Evolutionary conservation across 2,113 vertebrate genomes (phyloP).

Genomic region (Holacanthus passer): DNA sequence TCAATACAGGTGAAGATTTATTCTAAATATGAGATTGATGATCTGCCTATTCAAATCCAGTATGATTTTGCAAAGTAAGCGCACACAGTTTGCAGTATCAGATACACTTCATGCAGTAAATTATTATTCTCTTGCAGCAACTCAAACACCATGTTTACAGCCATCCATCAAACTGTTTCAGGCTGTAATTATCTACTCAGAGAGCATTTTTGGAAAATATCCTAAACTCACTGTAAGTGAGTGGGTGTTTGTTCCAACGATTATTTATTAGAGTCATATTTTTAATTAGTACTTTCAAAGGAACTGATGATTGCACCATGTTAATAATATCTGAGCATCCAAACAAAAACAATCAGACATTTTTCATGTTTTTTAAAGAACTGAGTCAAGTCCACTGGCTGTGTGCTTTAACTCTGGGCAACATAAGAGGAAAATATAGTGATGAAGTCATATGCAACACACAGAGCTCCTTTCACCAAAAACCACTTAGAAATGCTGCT

Average conservation of each 20-base stretch:
- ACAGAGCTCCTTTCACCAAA: conserved; percentile 54
- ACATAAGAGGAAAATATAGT: conserved; percentile 49
- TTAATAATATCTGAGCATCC: not conserved
- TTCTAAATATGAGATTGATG: conserved; percentile 24
- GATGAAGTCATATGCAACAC: conserved; percentile 63
- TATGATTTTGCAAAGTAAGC: conserved; percentile 18
- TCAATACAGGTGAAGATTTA: conserved; percentile 12
- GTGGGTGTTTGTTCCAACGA: not conserved
- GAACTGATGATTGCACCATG: not conserved
- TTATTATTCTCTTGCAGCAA: not conserved
- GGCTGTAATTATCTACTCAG: conserved; percentile 4
- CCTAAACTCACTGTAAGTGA: not conserved
- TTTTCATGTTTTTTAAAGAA: not conserved
- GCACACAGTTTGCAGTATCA: not conserved
- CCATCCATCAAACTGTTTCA: not conserved
- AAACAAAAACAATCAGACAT: not conserved
- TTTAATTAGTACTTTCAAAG: conserved; percentile 1
- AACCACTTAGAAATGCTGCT: conserved; percentile 65
- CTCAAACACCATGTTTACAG: conserved; percentile 10
- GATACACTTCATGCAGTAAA: not conserved
- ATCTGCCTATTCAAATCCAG: not conserved
- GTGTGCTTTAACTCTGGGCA: conserved; percentile 36
- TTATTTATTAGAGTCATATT: not conserved
- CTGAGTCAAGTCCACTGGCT: not conserved
- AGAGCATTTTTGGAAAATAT: not conserved